Evolutionary conservation across 2,888 invertebrate genomes (phyloP), one percentile per base, ranked within the genome.

Genomic region (Amaurobius ferox): DNA sequence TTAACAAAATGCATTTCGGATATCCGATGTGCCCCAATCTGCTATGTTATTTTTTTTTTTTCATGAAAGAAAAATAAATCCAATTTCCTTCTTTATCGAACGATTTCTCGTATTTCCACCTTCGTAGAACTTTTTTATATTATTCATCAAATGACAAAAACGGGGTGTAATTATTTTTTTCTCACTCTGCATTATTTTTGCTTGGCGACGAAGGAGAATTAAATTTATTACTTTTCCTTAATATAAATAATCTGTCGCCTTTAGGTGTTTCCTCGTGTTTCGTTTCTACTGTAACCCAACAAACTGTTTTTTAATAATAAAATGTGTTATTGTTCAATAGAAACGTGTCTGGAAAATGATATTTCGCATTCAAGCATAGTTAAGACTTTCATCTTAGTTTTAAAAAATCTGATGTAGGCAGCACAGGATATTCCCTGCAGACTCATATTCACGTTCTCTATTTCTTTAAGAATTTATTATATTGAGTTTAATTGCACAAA

Each of bases 101-200:
- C 48, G 9, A 19, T 19, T 48, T 48, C n/a, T 48, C 48, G 23
- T 48, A 48, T 19, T 48, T 48, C 48, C n/a, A 19, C 23, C 48
- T 19, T 19, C 48, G n/a, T 16, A 48, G 48, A 16, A 3, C n/a
- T 48, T 40, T 40, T 48, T 35, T 35, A 16, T 19, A 48, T 48
- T 48, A 16, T 48, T 48, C 48, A 48, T 48, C 16, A 16, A 48
- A 48, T 48, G 48, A 48, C 48, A 48, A 48, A 48, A 48, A 48
- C 13, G 48, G 48, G n/a, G 6, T 48, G 48, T n/a, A 19, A 48
- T 48, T 48, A 19, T 48, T 48, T 48, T 16, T 35, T n/a, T n/a
- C 9, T 9, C 35, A 35, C 9, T 35, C 9, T 35, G 48, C 23
- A 19, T 48, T n/a, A 48, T 48, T 19, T 48, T 48, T 48, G 48